Evolutionary conservation across 2,797 vertebrate genomes (phyloP), one percentile per base, ranked within the genome.

Genomic region (Micromesistius poutassou): DNA sequence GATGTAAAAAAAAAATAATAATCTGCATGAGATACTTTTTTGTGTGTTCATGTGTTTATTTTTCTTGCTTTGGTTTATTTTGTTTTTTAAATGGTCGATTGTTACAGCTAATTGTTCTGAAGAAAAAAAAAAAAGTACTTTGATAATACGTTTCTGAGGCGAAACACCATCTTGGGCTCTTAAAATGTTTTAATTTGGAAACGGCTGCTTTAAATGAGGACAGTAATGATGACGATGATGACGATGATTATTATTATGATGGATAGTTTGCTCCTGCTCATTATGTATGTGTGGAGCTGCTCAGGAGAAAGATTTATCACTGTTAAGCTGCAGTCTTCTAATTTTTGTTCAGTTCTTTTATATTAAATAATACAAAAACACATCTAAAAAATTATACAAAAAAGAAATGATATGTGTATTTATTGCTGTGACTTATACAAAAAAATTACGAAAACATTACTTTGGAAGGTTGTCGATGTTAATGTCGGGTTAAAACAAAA

Each of bases 1-100:
- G 76, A 46, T 46, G 82, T 50, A n/a, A 72, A 83, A 78, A 80
- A 38, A 42, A 42, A 90, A n/a, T n/a, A n/a, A n/a, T n/a, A n/a
- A 89, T 86, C 80, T 91, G 90, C 88, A 92, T 91, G 90, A 85
- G 5, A 62, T 62, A 38, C 72, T 68, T 79, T 77, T 79, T 62
- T 81, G 12, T 55, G 66, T 42, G 71, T 31, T 73, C 72, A 33
- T 10, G 74, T 50, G 4, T 76, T 22, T 38, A 73, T 84, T 77
- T 55, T 70, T 75, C 68, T 72, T 50, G 55, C 80, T 30, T 13
- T 71, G 68, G 16, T 71, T 33, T 8, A 71, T 71, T 33, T 71
- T 68, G 1, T 9, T 68, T 28, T 28, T 28, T 28, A 68, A 68
- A 68, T 68, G 25, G 62, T 68, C 4, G n/a, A 68, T 68, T 68